Evolutionary conservation across 2,888 invertebrate genomes (phyloP), one percentile per base, ranked within the genome.

Genomic region (Eupsilia transversa): DNA sequence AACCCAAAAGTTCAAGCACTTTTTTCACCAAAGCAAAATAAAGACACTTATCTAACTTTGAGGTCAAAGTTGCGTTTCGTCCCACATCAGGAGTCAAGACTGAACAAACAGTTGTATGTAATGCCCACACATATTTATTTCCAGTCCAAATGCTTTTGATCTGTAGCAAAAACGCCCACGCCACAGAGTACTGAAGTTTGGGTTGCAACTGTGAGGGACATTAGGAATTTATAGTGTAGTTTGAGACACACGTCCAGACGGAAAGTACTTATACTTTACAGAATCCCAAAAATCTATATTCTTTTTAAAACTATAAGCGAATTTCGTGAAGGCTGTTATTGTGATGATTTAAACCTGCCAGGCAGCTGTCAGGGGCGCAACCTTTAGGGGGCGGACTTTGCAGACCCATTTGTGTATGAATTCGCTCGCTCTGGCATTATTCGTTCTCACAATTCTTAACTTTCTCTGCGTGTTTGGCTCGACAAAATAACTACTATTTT

Each of bases 131-230:
- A 46, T 67, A 46, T 80, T 49, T 74, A 46, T 60, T 59, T 66
- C 65, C 57, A 74, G 61, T 67, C 56, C 33, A 52, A 70, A 70
- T 49, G 65, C 61, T 74, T 80, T 80, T 49, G 65, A 75, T 81
- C 33, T 80, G 7, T 65, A 63, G 52, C 20, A 46, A 64, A 46
- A 64, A 59, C 75, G 54, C 67, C 67, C 80, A 74, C 46, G 56
- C 74, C 33, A 30, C 73, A 59, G 10, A 60, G 54, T 60, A 79
- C 63, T 59, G 46, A 64, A 64, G 64, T 80, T 79, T 10, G 35
- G 43, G 61, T 54, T 80, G 52, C 56, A 74, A 68, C 63, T 52
- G 43, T 41, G 38, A 35, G 49, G 23, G 46, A 43, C 30, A 74
- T 80, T 56, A 56, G 0, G 33, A 57, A 64, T 77, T 52, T 52